These are phyloP conservation scores for Meleagris gallopavo DNA, from an alignment of 2,113 vertebrate species.

Conservation along the genomic window DNA sequence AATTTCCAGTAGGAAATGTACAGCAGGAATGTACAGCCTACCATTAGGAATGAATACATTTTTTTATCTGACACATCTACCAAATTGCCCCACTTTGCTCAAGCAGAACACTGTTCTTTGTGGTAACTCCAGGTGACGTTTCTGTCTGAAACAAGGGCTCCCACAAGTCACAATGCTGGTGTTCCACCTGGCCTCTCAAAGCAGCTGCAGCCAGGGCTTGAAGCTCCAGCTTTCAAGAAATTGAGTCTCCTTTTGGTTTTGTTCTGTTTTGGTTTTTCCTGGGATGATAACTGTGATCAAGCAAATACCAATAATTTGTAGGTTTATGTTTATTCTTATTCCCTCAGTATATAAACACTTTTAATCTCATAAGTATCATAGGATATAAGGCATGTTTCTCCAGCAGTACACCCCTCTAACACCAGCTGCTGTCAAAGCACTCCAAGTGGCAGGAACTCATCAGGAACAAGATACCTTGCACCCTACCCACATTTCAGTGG, in stretches of 20 bases:
- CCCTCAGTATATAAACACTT: background rate
- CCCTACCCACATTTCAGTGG: background rate
- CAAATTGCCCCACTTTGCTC: background rate
- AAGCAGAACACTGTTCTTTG: background rate
- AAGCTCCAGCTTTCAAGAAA: background rate
- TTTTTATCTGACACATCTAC: background rate
- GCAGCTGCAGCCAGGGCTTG: accelerated
- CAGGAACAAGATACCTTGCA: background rate
- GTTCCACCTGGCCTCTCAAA: background rate
- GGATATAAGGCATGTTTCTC: background rate
- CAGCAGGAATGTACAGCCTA: background rate
- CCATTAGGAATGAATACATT: background rate
- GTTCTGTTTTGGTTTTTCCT: background rate
- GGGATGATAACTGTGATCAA: background rate
- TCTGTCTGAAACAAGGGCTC: background rate
- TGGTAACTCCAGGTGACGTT: background rate
- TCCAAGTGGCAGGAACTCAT: background rate
- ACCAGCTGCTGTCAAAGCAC: background rate
- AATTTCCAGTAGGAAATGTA: background rate
- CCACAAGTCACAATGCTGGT: too few relatives aligned
- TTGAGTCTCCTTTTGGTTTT: background rate
- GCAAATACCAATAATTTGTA: background rate
- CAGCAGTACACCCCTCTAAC: background rate
- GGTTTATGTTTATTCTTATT: background rate
- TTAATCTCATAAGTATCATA: background rate